Percentiles rank a stretch among this genome's conserved stretches.
These are phyloP conservation scores for Procavia capensis DNA, from an alignment of 2,113 vertebrate genomes.

Conservation along the genomic window DNA sequence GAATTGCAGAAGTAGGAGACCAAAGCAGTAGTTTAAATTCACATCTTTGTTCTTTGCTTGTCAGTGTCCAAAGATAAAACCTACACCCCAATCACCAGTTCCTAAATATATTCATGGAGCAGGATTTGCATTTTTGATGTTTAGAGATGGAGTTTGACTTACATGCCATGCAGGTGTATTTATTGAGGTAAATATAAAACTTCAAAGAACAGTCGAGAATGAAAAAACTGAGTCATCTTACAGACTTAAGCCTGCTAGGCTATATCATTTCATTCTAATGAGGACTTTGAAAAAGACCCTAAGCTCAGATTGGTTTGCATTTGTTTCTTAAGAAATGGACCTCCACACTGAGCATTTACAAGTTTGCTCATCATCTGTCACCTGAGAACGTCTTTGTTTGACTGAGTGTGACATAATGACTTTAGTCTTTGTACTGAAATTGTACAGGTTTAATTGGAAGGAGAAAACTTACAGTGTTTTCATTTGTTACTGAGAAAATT, in stretches of 20 bases:
- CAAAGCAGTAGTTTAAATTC: not conserved
- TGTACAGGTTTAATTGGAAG: constrained; percentile 2
- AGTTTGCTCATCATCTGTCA: not conserved
- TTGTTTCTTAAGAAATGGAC: constrained; percentile 10
- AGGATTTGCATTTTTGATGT: not conserved
- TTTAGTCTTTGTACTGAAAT: constrained; percentile 5
- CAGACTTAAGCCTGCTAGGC: not conserved
- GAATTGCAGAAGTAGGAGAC: not conserved
- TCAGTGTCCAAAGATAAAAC: not conserved
- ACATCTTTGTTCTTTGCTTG: not conserved
- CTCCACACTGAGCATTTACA: not conserved
- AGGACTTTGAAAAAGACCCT: not conserved
- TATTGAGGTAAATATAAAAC: not conserved
- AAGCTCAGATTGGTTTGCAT: not conserved
- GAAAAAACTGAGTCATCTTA: not conserved
- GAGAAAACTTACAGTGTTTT: not conserved
- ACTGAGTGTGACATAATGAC: not conserved
- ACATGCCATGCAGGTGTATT: not conserved
- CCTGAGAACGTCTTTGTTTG: not conserved
- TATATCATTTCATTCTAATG: not conserved
- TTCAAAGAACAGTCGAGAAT: not conserved
- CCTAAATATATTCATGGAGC: not conserved
- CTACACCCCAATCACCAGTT: not conserved
- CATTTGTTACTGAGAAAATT: not conserved
- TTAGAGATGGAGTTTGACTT: not conserved